Conservation (phyloP, 1,140 invertebrate species). For the Ostrea edulis region DNA sequence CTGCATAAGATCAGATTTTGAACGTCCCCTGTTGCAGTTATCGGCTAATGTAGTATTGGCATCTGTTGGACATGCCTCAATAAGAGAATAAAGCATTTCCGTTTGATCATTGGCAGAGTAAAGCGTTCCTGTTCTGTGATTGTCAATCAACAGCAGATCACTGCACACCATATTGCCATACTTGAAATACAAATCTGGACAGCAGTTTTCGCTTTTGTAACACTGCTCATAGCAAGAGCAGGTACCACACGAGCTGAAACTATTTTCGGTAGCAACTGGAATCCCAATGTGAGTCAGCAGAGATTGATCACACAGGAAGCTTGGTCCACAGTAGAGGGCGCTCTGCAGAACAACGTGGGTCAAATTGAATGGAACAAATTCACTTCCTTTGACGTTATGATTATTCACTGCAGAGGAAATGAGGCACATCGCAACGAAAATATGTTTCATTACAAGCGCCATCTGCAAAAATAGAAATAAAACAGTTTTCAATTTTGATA, state of each 20-base stretch:
- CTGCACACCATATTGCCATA: not conserved
- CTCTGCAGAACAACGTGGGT: not conserved
- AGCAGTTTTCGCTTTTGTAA: not conserved
- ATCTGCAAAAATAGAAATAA: not conserved
- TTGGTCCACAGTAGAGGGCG: not conserved
- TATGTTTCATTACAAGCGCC: not conserved
- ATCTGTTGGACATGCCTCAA: not conserved
- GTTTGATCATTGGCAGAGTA: not conserved
- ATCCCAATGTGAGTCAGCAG: not conserved
- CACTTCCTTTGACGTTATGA: not conserved
- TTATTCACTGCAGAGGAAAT: not conserved
- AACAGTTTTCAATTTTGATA: too few species aligned
- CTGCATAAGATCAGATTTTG: not conserved
- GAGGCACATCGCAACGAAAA: not conserved
- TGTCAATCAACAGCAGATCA: not conserved
- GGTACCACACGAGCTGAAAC: not conserved
- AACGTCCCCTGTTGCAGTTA: not conserved
- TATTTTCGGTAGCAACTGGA: not conserved
- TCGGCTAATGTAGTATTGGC: not conserved
- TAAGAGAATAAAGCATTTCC: not conserved
- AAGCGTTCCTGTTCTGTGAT: not conserved
- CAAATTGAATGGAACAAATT: not conserved
- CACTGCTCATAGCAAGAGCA: not conserved
- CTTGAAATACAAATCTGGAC: slow-evolving; percentile 9
- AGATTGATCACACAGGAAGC: not conserved